Evolutionary conservation across 1,140 invertebrate genomes (phyloP).

Genomic region (Diuraphis noxia): DNA sequence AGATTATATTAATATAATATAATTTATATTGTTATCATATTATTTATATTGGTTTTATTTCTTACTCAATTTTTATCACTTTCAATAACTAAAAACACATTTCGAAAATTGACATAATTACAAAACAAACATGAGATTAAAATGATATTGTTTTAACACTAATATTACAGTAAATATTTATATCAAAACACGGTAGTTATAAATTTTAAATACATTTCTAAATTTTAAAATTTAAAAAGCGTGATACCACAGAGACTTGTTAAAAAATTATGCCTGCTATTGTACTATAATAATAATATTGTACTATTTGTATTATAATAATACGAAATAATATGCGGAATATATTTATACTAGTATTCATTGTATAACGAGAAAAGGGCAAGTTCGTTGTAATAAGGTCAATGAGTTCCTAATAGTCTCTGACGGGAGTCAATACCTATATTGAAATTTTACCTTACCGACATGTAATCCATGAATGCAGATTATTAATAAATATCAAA

Average conservation of each 20-base stretch:
- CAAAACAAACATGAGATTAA: neutral
- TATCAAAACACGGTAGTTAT: neutral
- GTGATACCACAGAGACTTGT: neutral
- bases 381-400: neutral
- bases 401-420: slow-evolving; percentile 19
- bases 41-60: neutral
- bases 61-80: neutral
- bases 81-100: neutral
- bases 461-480: neutral
- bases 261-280: neutral
- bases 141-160: neutral
- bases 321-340: neutral
- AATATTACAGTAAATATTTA: neutral
- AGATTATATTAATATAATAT: neutral
- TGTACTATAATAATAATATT: neutral
- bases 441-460: neutral
- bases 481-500: neutral
- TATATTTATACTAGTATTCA: neutral
- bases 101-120: neutral
- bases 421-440: neutral
- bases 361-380: neutral
- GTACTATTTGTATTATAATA: neutral
- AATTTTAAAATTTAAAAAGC: neutral
- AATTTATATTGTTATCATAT: neutral
- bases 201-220: neutral